These are phyloP conservation scores for Odontamblyopus lacepedii DNA, from an alignment of 2,797 vertebrate genomes.

Conservation along the genomic window DNA sequence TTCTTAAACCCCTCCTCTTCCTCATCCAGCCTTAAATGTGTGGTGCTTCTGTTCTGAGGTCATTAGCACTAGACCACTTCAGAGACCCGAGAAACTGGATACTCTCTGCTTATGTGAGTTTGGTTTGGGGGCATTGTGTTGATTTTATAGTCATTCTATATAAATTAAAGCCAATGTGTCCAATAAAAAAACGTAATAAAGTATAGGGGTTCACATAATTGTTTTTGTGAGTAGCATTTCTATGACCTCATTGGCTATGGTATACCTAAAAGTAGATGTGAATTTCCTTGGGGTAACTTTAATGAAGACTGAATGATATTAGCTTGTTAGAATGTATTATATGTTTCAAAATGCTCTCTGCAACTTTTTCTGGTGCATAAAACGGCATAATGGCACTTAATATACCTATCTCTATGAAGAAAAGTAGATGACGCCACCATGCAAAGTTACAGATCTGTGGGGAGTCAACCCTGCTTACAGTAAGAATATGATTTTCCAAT, in stretches of 20 bases:
- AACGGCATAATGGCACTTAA: too few species aligned
- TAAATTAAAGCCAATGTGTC: not conserved
- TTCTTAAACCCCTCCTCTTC: constrained; percentile 59
- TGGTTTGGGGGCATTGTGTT: not conserved
- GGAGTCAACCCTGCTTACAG: too few species aligned
- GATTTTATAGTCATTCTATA: not conserved
- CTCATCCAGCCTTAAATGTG: constrained; percentile 63
- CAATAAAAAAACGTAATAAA: not conserved
- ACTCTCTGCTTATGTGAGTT: constrained; percentile 31
- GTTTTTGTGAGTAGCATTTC: not conserved
- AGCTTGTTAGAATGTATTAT: not conserved
- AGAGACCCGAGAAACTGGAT: constrained; percentile 58
- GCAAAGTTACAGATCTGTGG: too few species aligned
- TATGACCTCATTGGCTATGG: not conserved
- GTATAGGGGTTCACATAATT: not conserved
- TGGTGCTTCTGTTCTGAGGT: constrained; percentile 67
- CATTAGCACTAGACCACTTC: constrained; percentile 69
- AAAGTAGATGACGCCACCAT: too few species aligned
- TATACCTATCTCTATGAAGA: too few species aligned
- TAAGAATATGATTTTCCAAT: too few species aligned
- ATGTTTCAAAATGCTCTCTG: not conserved
- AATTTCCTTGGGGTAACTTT: not conserved
- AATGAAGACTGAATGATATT: not conserved
- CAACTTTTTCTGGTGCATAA: too few species aligned
- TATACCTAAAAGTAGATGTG: not conserved